phyloP scores from a whole-genome alignment of 2,888 invertebrate genomes.

The Timema podura region DNA sequence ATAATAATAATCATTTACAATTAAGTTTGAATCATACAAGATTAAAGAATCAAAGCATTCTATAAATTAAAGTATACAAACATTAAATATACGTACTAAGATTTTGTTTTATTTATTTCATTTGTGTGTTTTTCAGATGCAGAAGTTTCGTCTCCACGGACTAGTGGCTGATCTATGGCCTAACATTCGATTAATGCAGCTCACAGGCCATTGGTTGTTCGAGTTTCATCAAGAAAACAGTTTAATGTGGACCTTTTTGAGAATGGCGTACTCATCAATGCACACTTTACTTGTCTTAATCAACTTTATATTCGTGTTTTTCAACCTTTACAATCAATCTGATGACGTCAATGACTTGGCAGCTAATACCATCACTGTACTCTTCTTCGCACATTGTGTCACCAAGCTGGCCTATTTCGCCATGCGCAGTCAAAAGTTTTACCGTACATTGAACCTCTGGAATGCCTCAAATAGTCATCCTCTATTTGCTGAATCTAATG shows the following conservation, averaged over 20 bases:
- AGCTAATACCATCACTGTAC: slow-evolving; percentile 75
- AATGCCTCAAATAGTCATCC: slow-evolving; percentile 69
- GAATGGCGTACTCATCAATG: slow-evolving; percentile 32
- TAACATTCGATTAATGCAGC: slow-evolving; percentile 73
- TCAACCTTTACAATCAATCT: slow-evolving; percentile 66
- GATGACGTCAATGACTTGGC: slow-evolving; percentile 68
- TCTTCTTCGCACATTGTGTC: slow-evolving; percentile 74
- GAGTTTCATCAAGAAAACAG: slow-evolving; percentile 58
- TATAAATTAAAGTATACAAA: too few species aligned
- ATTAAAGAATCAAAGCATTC: too few species aligned
- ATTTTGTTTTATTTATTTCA: background rate
- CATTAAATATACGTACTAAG: too few species aligned
- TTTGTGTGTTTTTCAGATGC: slow-evolving; percentile 44
- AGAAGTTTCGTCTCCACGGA: slow-evolving; percentile 57
- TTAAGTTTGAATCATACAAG: too few species aligned
- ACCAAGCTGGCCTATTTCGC: slow-evolving; percentile 73
- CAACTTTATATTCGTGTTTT: slow-evolving; percentile 59
- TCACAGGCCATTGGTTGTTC: slow-evolving; percentile 73
- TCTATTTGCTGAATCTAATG: slow-evolving; percentile 77
- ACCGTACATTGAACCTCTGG: slow-evolving; percentile 77
- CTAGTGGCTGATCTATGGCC: slow-evolving; percentile 82
- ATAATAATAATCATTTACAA: too few species aligned
- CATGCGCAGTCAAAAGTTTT: slow-evolving; percentile 66
- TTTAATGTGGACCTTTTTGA: slow-evolving; percentile 41
- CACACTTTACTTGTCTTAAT: slow-evolving; percentile 59